These are phyloP conservation scores for Aptenodytes patagonicus DNA, from an alignment of 2,113 vertebrate genomes.

Conservation along the genomic window DNA sequence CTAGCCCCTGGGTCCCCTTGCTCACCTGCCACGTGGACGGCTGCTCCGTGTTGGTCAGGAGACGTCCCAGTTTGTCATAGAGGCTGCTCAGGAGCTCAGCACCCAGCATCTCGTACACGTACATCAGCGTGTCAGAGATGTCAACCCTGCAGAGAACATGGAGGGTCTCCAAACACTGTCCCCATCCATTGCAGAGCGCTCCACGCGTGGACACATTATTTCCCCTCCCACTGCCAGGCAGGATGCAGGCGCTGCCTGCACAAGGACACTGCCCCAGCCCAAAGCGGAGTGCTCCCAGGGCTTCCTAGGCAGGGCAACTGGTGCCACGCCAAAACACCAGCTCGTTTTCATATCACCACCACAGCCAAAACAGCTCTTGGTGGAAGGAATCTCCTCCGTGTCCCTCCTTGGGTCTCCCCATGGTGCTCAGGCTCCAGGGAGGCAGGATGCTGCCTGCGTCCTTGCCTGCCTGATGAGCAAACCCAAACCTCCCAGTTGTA, in stretches of 20 bases:
- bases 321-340: neutral
- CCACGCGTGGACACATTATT: fast-evolving
- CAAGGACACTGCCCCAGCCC: neutral
- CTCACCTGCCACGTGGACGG: slow-evolving; percentile 95
- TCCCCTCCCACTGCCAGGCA: neutral
- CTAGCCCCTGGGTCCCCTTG: neutral
- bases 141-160: slow-evolving; percentile 84
- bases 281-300: fast-evolving
- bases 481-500: slow-evolving; percentile 41
- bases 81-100: slow-evolving; percentile 97
- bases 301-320: neutral
- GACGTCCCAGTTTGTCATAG: slow-evolving; percentile 95
- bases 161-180: neutral
- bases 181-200: neutral
- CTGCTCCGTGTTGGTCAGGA: slow-evolving; percentile 92
- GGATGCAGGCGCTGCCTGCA: neutral
- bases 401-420: neutral
- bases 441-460: neutral
- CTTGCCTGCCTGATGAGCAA: neutral
- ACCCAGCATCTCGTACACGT: slow-evolving; percentile 98
- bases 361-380: neutral
- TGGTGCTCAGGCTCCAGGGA: neutral
- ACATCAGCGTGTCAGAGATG: slow-evolving; percentile 98
- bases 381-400: neutral
- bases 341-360: neutral